A percentile compares a stretch with the other conserved stretches of the same genome.
phyloP scores from a whole-genome alignment of 2,888 invertebrate genomes.

The Malthinus flaveolus region DNA sequence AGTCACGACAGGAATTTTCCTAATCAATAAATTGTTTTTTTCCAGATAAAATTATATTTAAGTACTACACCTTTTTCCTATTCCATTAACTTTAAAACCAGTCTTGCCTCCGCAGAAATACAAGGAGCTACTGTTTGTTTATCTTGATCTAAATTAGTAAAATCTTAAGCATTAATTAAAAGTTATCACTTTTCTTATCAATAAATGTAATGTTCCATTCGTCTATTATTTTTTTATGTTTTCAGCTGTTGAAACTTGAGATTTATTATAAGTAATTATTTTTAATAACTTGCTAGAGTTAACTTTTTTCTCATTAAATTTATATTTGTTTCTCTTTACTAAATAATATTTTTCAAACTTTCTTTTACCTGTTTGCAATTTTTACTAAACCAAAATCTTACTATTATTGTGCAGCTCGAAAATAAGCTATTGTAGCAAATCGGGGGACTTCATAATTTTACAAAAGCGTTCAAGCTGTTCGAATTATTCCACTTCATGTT shows the following conservation, averaged over 20 bases:
- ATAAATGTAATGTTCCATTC: constrained; percentile 40
- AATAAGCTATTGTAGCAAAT: constrained; percentile 17
- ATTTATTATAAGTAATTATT: constrained; percentile 39
- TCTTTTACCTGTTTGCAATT: constrained; percentile 29
- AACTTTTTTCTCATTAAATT: constrained; percentile 21
- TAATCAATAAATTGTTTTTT: too few species aligned
- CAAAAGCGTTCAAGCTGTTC: constrained; percentile 30
- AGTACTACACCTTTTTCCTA: constrained; percentile 14
- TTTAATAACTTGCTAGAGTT: constrained; percentile 32
- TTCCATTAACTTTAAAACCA: constrained; percentile 23
- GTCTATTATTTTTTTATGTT: constrained; percentile 35
- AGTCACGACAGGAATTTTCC: too few species aligned
- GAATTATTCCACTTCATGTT: constrained; percentile 25
- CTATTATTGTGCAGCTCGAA: constrained; percentile 17
- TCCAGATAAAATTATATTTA: too few species aligned
- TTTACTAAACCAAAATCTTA: constrained; percentile 30
- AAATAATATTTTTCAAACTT: constrained; percentile 1
- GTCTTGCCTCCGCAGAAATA: constrained; percentile 26
- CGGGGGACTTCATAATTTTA: constrained; percentile 31
- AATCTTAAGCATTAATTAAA: constrained; percentile 45
- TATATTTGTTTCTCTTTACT: constrained; percentile 14
- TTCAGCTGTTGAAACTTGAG: constrained; percentile 41
- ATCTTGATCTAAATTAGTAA: constrained; percentile 47
- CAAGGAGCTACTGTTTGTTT: constrained; percentile 38
- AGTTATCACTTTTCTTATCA: constrained; percentile 43